Conservation (phyloP, 2,797 vertebrate genomes). For the Sebastes trivittatus region DNA sequence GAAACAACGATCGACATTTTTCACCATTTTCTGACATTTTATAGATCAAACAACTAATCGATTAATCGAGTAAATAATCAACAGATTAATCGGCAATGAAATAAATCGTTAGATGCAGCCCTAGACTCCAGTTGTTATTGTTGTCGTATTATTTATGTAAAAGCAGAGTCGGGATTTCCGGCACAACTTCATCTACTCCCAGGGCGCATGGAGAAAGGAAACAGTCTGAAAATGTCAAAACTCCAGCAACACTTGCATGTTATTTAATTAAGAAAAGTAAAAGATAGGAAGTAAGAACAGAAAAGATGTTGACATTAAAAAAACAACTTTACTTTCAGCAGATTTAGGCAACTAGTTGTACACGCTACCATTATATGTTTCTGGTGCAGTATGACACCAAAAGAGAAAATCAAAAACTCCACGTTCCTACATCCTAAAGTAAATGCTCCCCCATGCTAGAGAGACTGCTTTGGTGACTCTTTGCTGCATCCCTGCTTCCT, state of each 20-base stretch:
- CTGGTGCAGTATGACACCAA: background rate
- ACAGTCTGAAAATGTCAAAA: background rate
- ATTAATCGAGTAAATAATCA: fast-evolving
- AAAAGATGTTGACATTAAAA: too few relatives aligned
- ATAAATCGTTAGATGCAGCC: too few relatives aligned
- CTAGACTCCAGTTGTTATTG: too few relatives aligned
- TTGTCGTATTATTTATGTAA: too few relatives aligned
- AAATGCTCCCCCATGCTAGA: background rate
- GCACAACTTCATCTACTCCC: background rate
- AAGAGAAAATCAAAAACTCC: background rate
- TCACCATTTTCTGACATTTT: too few relatives aligned
- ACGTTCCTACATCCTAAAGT: background rate
- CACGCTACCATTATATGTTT: too few relatives aligned
- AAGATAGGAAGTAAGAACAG: background rate
- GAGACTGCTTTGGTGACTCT: background rate
- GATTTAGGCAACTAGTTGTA: too few relatives aligned
- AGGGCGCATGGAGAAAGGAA: background rate
- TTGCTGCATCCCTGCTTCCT: background rate
- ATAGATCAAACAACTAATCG: too few relatives aligned
- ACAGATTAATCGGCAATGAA: too few relatives aligned
- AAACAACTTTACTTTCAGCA: too few relatives aligned
- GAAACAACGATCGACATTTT: too few relatives aligned
- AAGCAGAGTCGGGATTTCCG: too few relatives aligned
- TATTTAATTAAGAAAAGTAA: background rate
- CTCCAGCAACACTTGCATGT: background rate